These are phyloP conservation scores for Paratrypauchen microcephalus DNA, from an alignment of 2,797 vertebrate genomes.

Conservation along the genomic window DNA sequence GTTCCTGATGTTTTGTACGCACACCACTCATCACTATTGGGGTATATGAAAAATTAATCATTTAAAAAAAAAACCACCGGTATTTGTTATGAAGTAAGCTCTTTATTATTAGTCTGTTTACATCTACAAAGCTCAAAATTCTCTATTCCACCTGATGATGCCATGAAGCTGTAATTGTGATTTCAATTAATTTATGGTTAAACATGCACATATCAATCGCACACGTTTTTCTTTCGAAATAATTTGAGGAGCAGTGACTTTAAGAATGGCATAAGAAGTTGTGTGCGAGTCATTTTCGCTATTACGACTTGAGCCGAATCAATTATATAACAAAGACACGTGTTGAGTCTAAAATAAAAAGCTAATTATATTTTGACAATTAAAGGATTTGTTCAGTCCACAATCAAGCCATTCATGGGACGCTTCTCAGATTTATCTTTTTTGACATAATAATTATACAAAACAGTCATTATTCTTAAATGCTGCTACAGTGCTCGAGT, in stretches of 20 bases:
- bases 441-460: background rate
- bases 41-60: too few species aligned
- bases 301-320: background rate
- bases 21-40: too few species aligned
- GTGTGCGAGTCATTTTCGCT: background rate
- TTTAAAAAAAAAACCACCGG: too few species aligned
- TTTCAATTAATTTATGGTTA: too few species aligned
- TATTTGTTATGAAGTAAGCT: too few species aligned
- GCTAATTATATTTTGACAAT: background rate
- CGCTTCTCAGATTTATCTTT: background rate
- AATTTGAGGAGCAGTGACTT: background rate
- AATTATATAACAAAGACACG: background rate
- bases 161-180: too few species aligned
- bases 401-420: background rate
- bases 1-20: too few species aligned
- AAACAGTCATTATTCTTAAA: background rate
- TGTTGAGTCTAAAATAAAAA: background rate
- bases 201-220: too few species aligned
- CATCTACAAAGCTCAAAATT: too few species aligned
- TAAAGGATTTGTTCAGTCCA: background rate
- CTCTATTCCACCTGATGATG: too few species aligned
- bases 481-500: background rate
- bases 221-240: background rate
- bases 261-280: too few species aligned
- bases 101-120: too few species aligned